Percentiles rank a stretch among this genome's conserved stretches.
Conservation (phyloP, 2,113 vertebrate species). For the Galbula dea region DNA sequence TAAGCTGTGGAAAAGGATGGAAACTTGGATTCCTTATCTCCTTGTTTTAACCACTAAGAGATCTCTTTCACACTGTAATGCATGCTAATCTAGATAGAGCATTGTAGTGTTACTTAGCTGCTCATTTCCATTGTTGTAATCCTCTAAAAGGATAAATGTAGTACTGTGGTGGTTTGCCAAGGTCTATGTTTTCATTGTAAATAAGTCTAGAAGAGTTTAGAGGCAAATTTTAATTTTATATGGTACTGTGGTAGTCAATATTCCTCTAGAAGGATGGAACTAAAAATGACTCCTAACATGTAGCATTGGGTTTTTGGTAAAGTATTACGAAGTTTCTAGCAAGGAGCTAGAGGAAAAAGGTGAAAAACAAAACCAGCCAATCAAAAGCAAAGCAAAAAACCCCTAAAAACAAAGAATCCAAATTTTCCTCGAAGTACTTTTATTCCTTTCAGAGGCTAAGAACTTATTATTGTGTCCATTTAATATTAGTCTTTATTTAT, state of each 20-base stretch:
- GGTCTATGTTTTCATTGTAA: neutral
- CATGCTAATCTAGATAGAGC: neutral
- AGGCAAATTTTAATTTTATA: neutral
- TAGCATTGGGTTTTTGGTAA: neutral
- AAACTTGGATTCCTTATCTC: neutral
- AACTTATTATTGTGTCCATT: neutral
- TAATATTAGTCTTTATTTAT: neutral
- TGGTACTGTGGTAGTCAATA: neutral
- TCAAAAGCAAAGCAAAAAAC: too few species aligned
- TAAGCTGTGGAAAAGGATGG: neutral
- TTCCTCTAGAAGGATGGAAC: neutral
- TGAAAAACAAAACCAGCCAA: neutral
- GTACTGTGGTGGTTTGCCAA: neutral
- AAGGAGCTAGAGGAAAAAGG: neutral
- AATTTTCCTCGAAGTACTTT: neutral
- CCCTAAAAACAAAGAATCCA: neutral
- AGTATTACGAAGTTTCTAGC: neutral
- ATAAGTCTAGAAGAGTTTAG: neutral
- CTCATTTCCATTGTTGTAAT: neutral
- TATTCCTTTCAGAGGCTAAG: neutral
- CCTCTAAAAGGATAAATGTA: neutral
- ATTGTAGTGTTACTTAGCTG: neutral
- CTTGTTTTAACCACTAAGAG: neutral
- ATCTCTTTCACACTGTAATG: neutral
- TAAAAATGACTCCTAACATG: neutral